Percentiles rank a stretch among this genome's conserved stretches.
phyloP scores from a whole-genome alignment of 2,797 vertebrate species.

The Tragelaphus eurycerus region DNA sequence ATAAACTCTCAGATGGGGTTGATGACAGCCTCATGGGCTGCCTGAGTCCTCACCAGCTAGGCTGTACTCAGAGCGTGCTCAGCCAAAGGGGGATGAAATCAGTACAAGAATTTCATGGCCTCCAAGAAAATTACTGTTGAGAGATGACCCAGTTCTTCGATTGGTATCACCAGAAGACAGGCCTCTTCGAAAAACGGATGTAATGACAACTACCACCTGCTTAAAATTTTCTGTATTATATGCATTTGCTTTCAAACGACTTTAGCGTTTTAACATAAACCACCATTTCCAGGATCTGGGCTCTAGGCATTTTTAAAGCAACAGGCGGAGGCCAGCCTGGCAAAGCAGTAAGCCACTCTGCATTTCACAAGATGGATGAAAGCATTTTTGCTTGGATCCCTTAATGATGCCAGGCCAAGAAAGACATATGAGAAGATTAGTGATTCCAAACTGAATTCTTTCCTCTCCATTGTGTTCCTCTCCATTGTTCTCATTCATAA shows the following conservation, averaged over 20 bases:
- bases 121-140: constrained; percentile 83
- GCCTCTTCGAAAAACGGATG: constrained; percentile 82
- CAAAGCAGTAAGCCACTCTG: constrained; percentile 27
- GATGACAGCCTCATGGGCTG: constrained; percentile 82
- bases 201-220: constrained; percentile 80
- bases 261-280: constrained; percentile 84
- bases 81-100: constrained; percentile 82
- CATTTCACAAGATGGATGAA: background rate
- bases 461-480: background rate
- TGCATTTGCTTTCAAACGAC: constrained; percentile 81
- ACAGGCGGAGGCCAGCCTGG: constrained; percentile 78
- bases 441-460: constrained; percentile 49
- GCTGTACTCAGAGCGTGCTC: constrained; percentile 76
- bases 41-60: constrained; percentile 73
- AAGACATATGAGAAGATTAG: constrained; percentile 55
- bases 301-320: constrained; percentile 80
- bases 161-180: constrained; percentile 83
- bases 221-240: constrained; percentile 80
- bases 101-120: constrained; percentile 81
- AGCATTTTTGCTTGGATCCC: constrained; percentile 70
- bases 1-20: constrained; percentile 82
- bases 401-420: constrained; percentile 63
- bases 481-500: background rate
- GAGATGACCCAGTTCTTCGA: constrained; percentile 85
- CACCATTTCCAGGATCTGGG: constrained; percentile 77